These are phyloP conservation scores for Drosophila atroscutellata DNA, from an alignment of 2,888 invertebrate species.

Conservation along the genomic window DNA sequence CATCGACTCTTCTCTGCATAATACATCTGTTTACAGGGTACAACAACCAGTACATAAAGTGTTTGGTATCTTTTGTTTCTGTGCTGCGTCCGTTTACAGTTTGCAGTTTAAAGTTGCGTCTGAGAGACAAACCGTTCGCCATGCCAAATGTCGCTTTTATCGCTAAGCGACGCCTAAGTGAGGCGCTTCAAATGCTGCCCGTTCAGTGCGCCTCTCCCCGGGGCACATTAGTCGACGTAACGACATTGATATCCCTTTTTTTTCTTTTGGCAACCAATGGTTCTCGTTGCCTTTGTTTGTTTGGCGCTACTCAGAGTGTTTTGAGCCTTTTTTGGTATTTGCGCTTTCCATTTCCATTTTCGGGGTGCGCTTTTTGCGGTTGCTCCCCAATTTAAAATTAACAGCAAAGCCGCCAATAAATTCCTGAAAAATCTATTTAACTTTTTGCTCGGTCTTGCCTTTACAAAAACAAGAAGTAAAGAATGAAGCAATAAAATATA, in stretches of 20 bases:
- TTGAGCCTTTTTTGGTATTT: constrained; percentile 20
- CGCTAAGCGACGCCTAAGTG: constrained; percentile 79
- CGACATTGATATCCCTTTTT: constrained; percentile 68
- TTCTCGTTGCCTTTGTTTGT: constrained; percentile 37
- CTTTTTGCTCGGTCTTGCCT: constrained; percentile 21
- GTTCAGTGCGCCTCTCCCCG: constrained; percentile 6
- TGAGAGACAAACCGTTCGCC: constrained; percentile 33
- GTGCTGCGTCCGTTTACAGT: constrained; percentile 63
- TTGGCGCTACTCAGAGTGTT: constrained; percentile 15
- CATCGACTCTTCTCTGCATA: not conserved
- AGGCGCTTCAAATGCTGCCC: constrained; percentile 53
- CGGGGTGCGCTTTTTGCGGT: constrained; percentile 61
- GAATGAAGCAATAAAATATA: not conserved
- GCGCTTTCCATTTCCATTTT: constrained; percentile 62
- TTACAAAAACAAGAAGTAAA: not conserved
- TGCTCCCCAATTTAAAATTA: constrained; percentile 47
- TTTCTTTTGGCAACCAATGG: constrained; percentile 29
- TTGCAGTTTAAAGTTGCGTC: constrained; percentile 66
- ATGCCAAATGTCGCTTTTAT: constrained; percentile 67
- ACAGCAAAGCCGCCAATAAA: constrained; percentile 59
- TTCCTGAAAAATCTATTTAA: constrained; percentile 57
- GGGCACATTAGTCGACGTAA: constrained; percentile 70
- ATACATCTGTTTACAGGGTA: constrained; percentile 1
- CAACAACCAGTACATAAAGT: constrained; percentile 47
- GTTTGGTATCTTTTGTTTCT: constrained; percentile 62